A percentile compares a stretch with the other conserved stretches of the same genome.
phyloP scores from a whole-genome alignment of 2,888 invertebrate species.

The Mythimna lalbum region DNA sequence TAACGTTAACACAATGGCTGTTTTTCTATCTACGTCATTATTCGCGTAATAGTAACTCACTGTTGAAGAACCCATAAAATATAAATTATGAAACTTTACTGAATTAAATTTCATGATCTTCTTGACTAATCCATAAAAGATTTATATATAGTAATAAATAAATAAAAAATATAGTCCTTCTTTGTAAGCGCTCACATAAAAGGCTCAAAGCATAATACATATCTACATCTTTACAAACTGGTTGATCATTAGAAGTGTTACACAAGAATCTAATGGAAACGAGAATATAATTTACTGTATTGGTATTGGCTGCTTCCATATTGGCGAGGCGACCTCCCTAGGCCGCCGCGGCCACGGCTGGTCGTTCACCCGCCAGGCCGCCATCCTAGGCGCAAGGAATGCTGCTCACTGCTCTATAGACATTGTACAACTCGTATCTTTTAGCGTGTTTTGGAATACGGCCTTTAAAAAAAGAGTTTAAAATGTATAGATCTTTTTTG shows the following conservation, averaged over 20 bases:
- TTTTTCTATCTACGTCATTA: constrained; percentile 29
- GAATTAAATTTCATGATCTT: neutral
- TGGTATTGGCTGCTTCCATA: constrained; percentile 66
- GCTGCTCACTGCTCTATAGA: constrained; percentile 56
- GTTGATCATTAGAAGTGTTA: constrained; percentile 26
- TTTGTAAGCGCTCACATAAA: constrained; percentile 12
- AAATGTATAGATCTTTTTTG: constrained; percentile 12
- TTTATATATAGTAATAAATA: neutral
- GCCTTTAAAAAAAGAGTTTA: constrained; percentile 25
- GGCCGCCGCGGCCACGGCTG: constrained; percentile 80
- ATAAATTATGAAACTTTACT: neutral
- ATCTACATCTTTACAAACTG: constrained; percentile 15
- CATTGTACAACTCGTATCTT: constrained; percentile 45
- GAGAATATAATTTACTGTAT: constrained; percentile 59
- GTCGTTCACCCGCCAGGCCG: constrained; percentile 83
- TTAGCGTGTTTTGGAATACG: constrained; percentile 49
- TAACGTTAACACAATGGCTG: constrained; percentile 22
- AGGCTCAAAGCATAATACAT: constrained; percentile 7
- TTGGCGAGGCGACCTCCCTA: constrained; percentile 76
- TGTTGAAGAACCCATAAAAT: constrained; percentile 8
- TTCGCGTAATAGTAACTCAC: constrained; percentile 17
- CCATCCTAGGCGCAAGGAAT: constrained; percentile 67
- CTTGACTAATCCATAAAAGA: neutral
- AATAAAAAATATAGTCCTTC: neutral
- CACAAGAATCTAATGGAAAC: constrained; percentile 43